Evolutionary conservation across 2,888 invertebrate species (phyloP), one percentile per base, ranked within the genome.

Genomic region (Rapana venosa): DNA sequence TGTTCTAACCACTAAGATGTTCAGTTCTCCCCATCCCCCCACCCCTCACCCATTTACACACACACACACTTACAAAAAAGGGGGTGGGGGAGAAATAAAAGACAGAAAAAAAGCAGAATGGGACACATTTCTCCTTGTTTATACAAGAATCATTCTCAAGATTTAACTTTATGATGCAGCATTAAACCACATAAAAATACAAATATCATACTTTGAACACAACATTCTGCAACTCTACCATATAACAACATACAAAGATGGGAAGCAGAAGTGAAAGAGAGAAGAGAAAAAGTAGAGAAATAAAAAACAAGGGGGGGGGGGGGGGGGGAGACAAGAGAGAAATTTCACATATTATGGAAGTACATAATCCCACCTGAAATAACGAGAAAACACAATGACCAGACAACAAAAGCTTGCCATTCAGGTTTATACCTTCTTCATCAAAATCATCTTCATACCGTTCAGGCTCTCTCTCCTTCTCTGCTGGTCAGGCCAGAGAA

Each of bases 381-480:
- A 85, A n/a, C n/a, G 36, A 56, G 85, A 85, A 85, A 85, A n/a
- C 26, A 47, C 26, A 85, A 85, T 47, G 26, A 85, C n/a, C 5
- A 26, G 36, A 47, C 47, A 56, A 85, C 47, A 85, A 85, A 36
- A 85, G 35, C 58, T 56, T n/a, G 85, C 0, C 30, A 47, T 6
- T 36, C 85, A 85, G 47, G 85, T 85, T 47, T n/a, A 47, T 74
- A 74, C 77, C 88, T 84, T 90, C 77, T 26, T 88, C 85, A 85
- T 88, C 88, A 85, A 79, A 87, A 84, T 85, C 90, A 83, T 90
- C 90, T 22, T 90, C 88, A 88, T 87, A 87, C 32, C 58, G 26
- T 15, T 87, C 81, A 61, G 47, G 47, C 1, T 74, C 32, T 74
- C 61, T 74, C 30, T 26, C 30, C 77, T 36, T 15, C 26, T 47